Base-by-base conservation (phyloP, 2,888 invertebrate genomes). In the Zaprionus bogoriensis region DNA sequence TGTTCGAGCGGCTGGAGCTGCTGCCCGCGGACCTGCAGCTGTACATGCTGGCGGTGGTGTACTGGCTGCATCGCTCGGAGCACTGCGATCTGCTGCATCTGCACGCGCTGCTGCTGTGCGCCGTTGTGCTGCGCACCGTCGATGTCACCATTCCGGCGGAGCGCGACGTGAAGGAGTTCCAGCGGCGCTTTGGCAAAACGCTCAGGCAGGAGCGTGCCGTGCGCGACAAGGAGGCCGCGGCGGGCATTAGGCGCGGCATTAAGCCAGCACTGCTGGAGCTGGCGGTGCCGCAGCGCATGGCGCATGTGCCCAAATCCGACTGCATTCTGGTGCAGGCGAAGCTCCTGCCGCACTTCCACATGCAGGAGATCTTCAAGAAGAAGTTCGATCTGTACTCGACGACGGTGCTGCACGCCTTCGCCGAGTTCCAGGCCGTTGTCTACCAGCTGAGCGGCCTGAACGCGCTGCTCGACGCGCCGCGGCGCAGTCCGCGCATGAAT, bases 391-490 rank as follows among this genome's bases (percentile, higher is more conserved):
- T 84, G 2, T 90, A 86, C 32, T 89, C 89, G 0, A 86, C 88
- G 2, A 84, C 65, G 0, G 80, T 91, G 2, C 62, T 91, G 10
- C 91, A 91, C 52, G 85, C 81, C 0, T 91, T 90, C 61, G 86
- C 91, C 0, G 91, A 91, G 69, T 89, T 91, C 45, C 91, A 91
- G 55, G 83, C 91, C 5, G 87, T 91, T 2, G 79, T 89, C 10
- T 91, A 84, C 48, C 89, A 91, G 50, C 58, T 91, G 1, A 85
- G 83, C 32, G 86, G 87, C 0, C 68, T 96, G 7, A 96, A 96
- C 90, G 92, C 91, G 1, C 83, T 96, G 32, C 92, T 96, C 48
- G 91, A 92, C 57, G 91, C 90, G 58, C 94, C 94, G 0, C 94
- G 93, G 81, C 86, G 92, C 28, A 89, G 91, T 68, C 92, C 93